A percentile compares a stretch with the other conserved stretches of the same genome.
phyloP scores from a whole-genome alignment of 2,113 vertebrate species.

The Scomber scombrus region DNA sequence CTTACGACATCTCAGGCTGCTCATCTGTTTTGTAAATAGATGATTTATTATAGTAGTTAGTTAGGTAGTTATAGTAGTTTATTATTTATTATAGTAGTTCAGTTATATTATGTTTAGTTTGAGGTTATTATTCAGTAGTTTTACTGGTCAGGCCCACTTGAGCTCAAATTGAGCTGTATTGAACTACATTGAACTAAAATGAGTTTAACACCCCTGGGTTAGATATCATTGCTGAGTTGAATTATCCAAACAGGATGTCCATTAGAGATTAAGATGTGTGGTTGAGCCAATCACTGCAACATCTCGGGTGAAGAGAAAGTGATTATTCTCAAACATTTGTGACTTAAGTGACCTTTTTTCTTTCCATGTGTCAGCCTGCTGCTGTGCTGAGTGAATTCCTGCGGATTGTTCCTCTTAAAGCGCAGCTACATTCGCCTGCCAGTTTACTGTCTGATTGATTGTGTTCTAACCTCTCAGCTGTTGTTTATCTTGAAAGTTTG shows the following conservation, averaged over 20 bases:
- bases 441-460: constrained; percentile 26
- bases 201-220: background rate
- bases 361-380: background rate
- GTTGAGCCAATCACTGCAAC: background rate
- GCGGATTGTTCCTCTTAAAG: background rate
- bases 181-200: too few relatives aligned
- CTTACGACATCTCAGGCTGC: too few relatives aligned
- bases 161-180: too few relatives aligned
- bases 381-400: constrained; percentile 37
- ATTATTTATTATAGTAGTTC: too few relatives aligned
- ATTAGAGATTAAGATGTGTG: background rate
- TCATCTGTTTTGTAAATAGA: too few relatives aligned
- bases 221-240: background rate
- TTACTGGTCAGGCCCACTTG: too few relatives aligned
- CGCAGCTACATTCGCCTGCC: background rate
- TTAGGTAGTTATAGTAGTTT: too few relatives aligned
- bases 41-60: too few relatives aligned
- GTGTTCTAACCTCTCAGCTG: constrained; percentile 30
- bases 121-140: too few relatives aligned
- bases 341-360: background rate
- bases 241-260: background rate
- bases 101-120: too few relatives aligned
- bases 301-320: background rate
- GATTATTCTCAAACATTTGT: constrained; percentile 10
- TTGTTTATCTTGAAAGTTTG: constrained; percentile 35